These are phyloP conservation scores for Ctenomys sociabilis DNA, from an alignment of 2,113 vertebrate species.

Conservation along the genomic window DNA sequence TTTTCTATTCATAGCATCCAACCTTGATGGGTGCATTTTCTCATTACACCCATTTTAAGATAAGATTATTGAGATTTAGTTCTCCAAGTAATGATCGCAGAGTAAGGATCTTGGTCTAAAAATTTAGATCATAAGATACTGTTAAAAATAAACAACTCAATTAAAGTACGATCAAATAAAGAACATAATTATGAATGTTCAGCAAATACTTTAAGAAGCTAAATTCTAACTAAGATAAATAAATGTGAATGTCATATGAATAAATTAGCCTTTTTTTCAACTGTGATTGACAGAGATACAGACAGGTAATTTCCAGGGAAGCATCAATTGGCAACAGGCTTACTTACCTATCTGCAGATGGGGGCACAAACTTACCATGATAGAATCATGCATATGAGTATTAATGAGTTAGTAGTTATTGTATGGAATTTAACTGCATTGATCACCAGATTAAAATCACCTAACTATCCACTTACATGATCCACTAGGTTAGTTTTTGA, in stretches of 20 bases:
- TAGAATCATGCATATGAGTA: background rate
- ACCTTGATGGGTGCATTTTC: background rate
- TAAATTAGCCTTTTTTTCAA: background rate
- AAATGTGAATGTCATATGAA: background rate
- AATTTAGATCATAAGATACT: background rate
- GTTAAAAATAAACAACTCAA: background rate
- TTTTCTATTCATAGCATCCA: background rate
- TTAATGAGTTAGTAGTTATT: background rate
- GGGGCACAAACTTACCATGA: background rate
- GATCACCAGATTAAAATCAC: background rate
- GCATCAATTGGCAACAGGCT: background rate
- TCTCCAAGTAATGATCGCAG: background rate
- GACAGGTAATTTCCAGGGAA: background rate
- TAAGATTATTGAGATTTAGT: background rate
- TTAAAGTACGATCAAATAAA: background rate
- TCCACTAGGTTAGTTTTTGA: background rate
- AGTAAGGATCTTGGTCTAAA: background rate
- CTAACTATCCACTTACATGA: background rate
- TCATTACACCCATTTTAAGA: background rate
- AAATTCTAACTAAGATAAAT: background rate
- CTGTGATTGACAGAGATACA: background rate
- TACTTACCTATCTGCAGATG: background rate
- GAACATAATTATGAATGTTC: background rate
- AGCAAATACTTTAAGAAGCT: background rate
- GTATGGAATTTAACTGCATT: background rate